Evolutionary conservation across 2,888 invertebrate species (phyloP).

Genomic region (Eilema sororculum): DNA sequence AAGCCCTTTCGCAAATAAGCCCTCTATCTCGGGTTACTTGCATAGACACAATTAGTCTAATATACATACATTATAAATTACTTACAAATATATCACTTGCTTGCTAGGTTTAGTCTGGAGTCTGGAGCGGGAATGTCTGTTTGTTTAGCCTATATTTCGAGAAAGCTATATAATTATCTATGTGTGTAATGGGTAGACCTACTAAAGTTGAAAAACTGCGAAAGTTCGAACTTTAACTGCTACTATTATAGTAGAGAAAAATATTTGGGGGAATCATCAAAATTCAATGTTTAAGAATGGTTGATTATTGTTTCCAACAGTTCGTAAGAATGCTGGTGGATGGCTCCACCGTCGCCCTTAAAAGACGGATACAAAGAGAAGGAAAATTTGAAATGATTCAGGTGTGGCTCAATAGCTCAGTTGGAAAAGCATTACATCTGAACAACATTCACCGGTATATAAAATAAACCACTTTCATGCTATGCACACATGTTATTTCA

Average conservation of each 20-base stretch:
- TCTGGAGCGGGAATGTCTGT: background rate
- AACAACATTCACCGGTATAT: background rate
- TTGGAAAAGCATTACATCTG: too few species aligned
- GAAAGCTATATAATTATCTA: background rate
- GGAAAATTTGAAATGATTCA: too few species aligned
- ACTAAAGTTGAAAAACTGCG: too few species aligned
- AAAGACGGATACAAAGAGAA: too few species aligned
- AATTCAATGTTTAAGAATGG: too few species aligned
- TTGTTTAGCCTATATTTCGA: background rate
- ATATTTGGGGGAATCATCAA: too few species aligned
- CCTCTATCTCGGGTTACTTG: background rate
- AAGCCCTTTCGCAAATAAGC: background rate
- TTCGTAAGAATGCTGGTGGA: too few species aligned
- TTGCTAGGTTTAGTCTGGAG: background rate
- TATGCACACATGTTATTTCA: background rate
- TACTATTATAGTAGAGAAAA: too few species aligned
- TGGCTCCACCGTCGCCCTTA: too few species aligned
- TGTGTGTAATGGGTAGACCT: background rate
- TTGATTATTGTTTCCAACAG: too few species aligned
- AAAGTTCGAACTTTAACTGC: too few species aligned
- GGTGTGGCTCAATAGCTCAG: too few species aligned
- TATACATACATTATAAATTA: background rate
- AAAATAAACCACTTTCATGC: background rate
- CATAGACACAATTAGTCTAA: background rate
- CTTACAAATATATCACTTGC: slow-evolving; percentile 1